A percentile compares a stretch with the other conserved stretches of the same genome.
Evolutionary conservation across 2,113 vertebrate genomes (phyloP).

Genomic region (Grammomys surdaster): DNA sequence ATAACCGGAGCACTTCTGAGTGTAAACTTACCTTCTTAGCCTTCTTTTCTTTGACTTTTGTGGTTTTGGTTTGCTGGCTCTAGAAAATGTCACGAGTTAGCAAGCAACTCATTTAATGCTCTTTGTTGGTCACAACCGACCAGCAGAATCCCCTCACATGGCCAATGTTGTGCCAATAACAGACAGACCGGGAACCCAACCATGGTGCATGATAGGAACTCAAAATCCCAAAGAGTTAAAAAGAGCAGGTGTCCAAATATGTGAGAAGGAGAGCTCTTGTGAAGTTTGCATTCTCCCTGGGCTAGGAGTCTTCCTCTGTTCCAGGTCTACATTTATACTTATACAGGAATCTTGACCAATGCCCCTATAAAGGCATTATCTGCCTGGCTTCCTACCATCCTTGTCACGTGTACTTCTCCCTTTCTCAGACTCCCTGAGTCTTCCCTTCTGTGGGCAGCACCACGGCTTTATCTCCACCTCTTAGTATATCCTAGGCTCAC

Average conservation of each 20-base stretch:
- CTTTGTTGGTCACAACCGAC: neutral
- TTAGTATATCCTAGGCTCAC: neutral
- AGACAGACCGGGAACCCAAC: neutral
- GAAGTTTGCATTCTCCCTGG: neutral
- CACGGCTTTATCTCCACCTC: rapidly evolving
- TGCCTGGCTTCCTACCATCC: no score
- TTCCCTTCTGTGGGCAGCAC: no score
- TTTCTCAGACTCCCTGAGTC: neutral
- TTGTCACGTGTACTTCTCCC: neutral
- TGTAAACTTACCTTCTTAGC: neutral
- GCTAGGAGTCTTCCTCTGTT: rapidly evolving
- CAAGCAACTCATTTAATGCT: neutral
- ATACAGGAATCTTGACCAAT: rapidly evolving
- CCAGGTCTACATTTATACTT: rapidly evolving
- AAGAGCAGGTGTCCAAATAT: neutral
- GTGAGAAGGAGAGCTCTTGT: neutral
- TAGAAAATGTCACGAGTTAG: neutral
- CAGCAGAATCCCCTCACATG: no score
- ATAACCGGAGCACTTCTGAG: neutral
- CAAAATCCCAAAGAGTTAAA: neutral
- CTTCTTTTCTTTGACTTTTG: neutral
- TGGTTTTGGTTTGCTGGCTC: neutral
- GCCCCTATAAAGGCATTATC: rapidly evolving
- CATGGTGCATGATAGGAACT: rapidly evolving
- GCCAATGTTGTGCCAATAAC: neutral